Conservation (phyloP, 2,113 vertebrate genomes). For the Taurulus bubalis region DNA sequence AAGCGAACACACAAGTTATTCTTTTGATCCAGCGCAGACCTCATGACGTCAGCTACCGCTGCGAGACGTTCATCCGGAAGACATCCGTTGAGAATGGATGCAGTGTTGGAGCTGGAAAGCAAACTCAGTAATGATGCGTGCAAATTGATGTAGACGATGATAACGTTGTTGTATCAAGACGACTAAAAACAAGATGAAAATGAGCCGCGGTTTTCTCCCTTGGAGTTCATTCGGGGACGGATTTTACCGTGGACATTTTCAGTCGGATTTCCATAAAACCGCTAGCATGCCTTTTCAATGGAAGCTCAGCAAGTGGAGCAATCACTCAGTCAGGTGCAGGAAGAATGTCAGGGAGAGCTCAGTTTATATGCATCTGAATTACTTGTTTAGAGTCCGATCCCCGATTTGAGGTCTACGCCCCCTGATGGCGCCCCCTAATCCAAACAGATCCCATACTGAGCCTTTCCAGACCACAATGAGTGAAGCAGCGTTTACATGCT, state of each 20-base stretch:
- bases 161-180: not conserved
- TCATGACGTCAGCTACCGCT: constrained; percentile 26
- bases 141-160: not conserved
- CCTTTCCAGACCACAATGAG: not conserved
- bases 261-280: not conserved
- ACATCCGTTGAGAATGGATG: constrained; percentile 18
- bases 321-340: not conserved
- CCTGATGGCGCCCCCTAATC: not conserved
- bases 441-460: constrained; percentile 2
- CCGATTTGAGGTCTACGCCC: not conserved
- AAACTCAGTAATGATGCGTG: constrained; percentile 5
- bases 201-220: not conserved
- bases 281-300: not conserved
- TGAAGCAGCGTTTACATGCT: not conserved
- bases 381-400: not conserved
- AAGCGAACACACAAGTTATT: not conserved
- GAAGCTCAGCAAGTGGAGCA: not conserved
- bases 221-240: not conserved
- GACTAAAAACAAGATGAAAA: not conserved
- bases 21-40: constrained; percentile 22
- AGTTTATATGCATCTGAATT: not conserved
- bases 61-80: constrained; percentile 8
- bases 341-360: not conserved
- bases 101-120: not conserved
- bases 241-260: not conserved